Evolutionary conservation across 2,797 vertebrate genomes (phyloP), one percentile per base, ranked within the genome.

Genomic region (Neoniphon sammara): DNA sequence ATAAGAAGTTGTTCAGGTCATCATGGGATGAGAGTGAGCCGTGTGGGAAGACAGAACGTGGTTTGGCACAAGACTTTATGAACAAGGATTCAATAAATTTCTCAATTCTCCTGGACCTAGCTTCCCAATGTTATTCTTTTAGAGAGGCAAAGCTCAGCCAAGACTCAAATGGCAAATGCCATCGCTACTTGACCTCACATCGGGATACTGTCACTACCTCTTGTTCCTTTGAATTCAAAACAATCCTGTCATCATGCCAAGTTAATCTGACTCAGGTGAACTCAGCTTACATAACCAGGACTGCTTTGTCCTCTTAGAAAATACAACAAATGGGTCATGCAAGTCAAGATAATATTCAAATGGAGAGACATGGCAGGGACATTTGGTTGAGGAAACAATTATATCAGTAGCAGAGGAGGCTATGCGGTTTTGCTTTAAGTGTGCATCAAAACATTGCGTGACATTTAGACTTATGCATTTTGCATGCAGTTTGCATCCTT

Each of bases 401-500:
- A 55, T 59, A 76, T 15, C 58, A 66, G 49, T 52, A 75, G 66
- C 44, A 42, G 49, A 72, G 78, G 58, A 63, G 75, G 66, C 36
- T 21, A 58, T 66, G 73, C 20, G 75, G 65, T 84, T 84, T 85
- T 58, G 54, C 74, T 78, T 70, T 65, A 61, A 80, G 76, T 66
- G 66, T 71, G 73, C 82, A 86, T 78, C 73, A 73, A 75, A 83
- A 89, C 77, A 87, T 85, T 81, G 74, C 25, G 1, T 86, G 89
- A 92, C 90, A 90, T 93, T 92, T 90, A 65, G 77, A 68, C 59
- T 36, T 46, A 53, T 63, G 75, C 52, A 42, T 64, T 91, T 92
- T 91, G 87, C 88, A 88, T 92, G 71, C 42, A 39, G 50, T 91
- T 90, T 91, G 89, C 87, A 91, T 91, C 85, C 66, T 77, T 88